Conservation (phyloP, 2,113 vertebrate genomes). For the Phocoena phocoena region DNA sequence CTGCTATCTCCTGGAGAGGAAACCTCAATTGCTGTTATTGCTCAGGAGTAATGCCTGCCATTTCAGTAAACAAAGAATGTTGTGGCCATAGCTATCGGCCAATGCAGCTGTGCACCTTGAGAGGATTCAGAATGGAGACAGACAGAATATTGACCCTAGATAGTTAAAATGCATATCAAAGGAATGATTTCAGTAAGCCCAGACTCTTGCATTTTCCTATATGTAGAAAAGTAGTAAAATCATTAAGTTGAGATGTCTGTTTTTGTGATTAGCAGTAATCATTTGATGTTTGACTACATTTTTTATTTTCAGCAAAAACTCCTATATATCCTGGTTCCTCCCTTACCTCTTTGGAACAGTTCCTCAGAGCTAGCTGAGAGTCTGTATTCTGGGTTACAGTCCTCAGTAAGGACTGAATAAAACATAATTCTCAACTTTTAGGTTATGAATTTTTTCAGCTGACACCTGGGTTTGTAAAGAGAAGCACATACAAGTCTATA, state of each 20-base stretch:
- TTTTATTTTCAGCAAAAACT: background rate
- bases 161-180: background rate
- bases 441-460: background rate
- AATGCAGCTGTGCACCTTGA: background rate
- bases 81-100: background rate
- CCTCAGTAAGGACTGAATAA: background rate
- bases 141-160: background rate
- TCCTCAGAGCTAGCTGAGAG: background rate
- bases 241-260: background rate
- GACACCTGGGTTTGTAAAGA: slow-evolving; percentile 8
- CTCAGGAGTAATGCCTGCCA: background rate
- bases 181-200: background rate
- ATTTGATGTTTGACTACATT: background rate
- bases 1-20: background rate
- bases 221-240: background rate
- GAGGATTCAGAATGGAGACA: background rate
- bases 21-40: background rate
- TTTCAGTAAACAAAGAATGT: background rate
- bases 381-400: background rate
- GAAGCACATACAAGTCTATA: background rate
- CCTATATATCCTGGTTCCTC: background rate
- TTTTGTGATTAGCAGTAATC: background rate
- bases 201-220: background rate
- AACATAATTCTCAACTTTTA: background rate
- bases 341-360: background rate